phyloP scores from a whole-genome alignment of 2,888 invertebrate genomes.

The Stictocephala bisonia region DNA sequence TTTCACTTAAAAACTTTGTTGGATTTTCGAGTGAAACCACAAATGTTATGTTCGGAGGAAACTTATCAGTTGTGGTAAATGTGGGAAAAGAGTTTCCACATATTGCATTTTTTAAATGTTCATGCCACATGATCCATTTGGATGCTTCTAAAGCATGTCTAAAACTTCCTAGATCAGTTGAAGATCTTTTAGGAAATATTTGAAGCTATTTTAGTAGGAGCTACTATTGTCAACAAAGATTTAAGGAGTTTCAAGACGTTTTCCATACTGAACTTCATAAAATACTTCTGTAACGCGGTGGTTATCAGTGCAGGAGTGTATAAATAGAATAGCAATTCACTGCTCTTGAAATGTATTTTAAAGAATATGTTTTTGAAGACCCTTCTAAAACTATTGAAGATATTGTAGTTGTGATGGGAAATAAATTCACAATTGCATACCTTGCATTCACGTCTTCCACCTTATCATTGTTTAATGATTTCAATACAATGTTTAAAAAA shows the following conservation, averaged over 20 bases:
- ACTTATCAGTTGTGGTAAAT: no score
- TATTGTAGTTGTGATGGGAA: not conserved
- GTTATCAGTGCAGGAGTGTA: not conserved
- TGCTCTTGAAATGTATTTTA: conserved; percentile 1
- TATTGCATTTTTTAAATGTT: conserved; percentile 8
- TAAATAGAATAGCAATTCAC: not conserved
- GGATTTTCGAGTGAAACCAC: no score
- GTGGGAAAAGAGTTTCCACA: no score
- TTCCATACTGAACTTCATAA: conserved; percentile 16
- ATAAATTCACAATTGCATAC: conserved; percentile 3
- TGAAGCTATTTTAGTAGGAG: conserved; percentile 13
- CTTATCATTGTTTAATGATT: not conserved
- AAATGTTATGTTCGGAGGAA: no score
- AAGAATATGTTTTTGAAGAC: conserved; percentile 21
- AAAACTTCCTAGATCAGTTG: not conserved
- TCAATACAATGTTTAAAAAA: conserved; percentile 4
- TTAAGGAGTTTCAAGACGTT: conserved; percentile 22
- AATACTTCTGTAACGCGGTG: conserved; percentile 17
- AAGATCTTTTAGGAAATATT: conserved; percentile 10
- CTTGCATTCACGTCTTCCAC: conserved; percentile 2
- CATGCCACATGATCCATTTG: conserved; percentile 38
- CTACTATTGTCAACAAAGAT: not conserved
- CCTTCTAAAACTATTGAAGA: conserved; percentile 35
- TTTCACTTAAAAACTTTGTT: no score
- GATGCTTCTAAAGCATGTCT: conserved; percentile 19